Percentiles rank a stretch among this genome's conserved stretches.
Evolutionary conservation across 2,888 invertebrate species (phyloP).

Genomic region (Agonopterix subpropinquella): DNA sequence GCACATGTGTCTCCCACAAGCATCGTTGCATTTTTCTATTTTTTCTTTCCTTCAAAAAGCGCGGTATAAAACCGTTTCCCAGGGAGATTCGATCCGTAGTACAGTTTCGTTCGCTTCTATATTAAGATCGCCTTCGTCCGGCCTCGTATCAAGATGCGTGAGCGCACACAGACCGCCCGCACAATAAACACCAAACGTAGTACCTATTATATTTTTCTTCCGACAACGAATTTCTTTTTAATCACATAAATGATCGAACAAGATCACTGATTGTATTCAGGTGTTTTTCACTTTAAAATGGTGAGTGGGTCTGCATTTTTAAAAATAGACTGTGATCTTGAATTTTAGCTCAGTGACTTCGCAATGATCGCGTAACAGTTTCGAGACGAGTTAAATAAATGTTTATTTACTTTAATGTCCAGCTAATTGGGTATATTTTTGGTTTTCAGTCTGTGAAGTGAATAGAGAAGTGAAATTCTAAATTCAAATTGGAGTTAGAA

Average conservation of each 20-base stretch:
- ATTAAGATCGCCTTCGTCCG: constrained; percentile 62
- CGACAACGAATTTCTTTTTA: constrained; percentile 48
- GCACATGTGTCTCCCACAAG: constrained; percentile 35
- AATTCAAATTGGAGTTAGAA: constrained; percentile 14
- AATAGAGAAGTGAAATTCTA: constrained; percentile 40
- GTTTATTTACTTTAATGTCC: constrained; percentile 1
- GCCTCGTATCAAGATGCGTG: constrained; percentile 58
- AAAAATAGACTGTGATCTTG: constrained; percentile 30
- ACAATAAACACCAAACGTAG: constrained; percentile 56
- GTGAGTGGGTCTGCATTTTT: background rate
- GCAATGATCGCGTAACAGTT: constrained; percentile 20
- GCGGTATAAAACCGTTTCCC: constrained; percentile 54
- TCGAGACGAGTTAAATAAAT: background rate
- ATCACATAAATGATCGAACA: constrained; percentile 27
- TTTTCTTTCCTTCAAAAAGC: constrained; percentile 19
- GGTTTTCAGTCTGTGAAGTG: constrained; percentile 57
- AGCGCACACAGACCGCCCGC: constrained; percentile 51
- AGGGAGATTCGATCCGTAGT: constrained; percentile 51
- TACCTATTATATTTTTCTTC: constrained; percentile 66
- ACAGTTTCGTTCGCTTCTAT: constrained; percentile 56
- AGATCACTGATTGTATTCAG: background rate
- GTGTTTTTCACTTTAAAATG: background rate
- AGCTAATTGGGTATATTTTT: constrained; percentile 30
- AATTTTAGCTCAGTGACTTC: constrained; percentile 17
- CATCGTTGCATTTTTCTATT: constrained; percentile 25